Percentiles rank a stretch among this genome's conserved stretches.
These are phyloP conservation scores for Mustela erminea DNA, from an alignment of 2,797 vertebrate genomes.

Conservation along the genomic window DNA sequence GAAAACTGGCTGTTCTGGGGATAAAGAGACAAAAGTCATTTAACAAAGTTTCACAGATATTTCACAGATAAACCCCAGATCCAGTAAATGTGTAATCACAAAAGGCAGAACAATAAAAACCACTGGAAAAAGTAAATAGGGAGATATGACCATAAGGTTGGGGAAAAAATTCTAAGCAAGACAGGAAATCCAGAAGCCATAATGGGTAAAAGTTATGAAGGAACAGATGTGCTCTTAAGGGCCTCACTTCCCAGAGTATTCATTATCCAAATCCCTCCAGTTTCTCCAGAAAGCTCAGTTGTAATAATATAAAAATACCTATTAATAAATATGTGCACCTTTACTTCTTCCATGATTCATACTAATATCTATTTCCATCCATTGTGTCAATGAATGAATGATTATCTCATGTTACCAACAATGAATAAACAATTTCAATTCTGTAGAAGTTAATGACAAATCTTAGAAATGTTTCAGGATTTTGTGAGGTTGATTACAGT, in stretches of 20 bases:
- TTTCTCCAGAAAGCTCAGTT: neutral
- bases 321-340: neutral
- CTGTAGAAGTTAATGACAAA: neutral
- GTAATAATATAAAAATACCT: neutral
- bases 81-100: neutral
- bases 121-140: neutral
- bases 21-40: neutral
- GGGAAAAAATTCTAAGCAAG: slow-evolving; percentile 1
- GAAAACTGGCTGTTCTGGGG: neutral
- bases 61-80: neutral
- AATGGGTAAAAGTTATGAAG: neutral
- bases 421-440: slow-evolving; percentile 44
- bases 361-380: neutral
- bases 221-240: neutral
- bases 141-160: neutral
- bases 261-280: neutral
- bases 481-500: neutral
- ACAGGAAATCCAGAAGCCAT: neutral
- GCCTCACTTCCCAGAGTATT: neutral
- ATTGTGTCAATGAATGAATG: neutral
- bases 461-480: neutral
- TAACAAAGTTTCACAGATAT: neutral
- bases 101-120: neutral
- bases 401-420: neutral
- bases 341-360: neutral